Percentiles rank a stretch among this genome's conserved stretches.
Conservation (phyloP, 2,113 vertebrate genomes). For the Cinclus mexicanus region DNA sequence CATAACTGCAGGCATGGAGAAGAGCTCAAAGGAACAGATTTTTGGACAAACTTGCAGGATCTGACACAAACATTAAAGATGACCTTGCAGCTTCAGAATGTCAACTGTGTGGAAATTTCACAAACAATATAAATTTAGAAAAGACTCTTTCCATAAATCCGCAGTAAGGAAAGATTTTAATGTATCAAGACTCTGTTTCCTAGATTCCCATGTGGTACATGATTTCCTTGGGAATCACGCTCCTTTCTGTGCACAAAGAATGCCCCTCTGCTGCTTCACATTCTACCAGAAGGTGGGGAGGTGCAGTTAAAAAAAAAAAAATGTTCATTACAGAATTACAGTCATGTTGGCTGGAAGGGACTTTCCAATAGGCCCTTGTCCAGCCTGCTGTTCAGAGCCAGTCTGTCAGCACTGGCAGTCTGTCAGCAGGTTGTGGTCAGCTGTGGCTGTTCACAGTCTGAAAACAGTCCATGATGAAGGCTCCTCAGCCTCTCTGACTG, state of each 20-base stretch:
- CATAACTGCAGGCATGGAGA: background rate
- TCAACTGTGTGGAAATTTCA: background rate
- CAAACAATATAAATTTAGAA: background rate
- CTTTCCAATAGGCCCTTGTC: background rate
- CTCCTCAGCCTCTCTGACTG: background rate
- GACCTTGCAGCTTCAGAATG: background rate
- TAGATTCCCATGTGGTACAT: background rate
- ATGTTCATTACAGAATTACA: background rate
- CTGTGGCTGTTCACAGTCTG: background rate
- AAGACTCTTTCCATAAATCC: background rate
- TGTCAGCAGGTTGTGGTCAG: background rate
- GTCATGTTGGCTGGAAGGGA: background rate
- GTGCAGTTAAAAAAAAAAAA: background rate
- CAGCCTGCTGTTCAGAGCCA: background rate
- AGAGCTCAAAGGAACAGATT: background rate
- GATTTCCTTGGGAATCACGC: background rate
- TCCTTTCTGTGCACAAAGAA: background rate
- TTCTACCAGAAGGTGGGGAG: background rate
- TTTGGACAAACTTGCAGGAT: background rate
- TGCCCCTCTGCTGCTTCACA: background rate
- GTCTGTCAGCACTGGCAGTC: background rate
- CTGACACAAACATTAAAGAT: background rate
- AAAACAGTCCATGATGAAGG: background rate
- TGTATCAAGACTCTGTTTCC: background rate
- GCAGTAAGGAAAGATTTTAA: background rate